Evolutionary conservation across 2,888 invertebrate species (phyloP), one percentile per base, ranked within the genome.

Genomic region (Stegophylla sp.): DNA sequence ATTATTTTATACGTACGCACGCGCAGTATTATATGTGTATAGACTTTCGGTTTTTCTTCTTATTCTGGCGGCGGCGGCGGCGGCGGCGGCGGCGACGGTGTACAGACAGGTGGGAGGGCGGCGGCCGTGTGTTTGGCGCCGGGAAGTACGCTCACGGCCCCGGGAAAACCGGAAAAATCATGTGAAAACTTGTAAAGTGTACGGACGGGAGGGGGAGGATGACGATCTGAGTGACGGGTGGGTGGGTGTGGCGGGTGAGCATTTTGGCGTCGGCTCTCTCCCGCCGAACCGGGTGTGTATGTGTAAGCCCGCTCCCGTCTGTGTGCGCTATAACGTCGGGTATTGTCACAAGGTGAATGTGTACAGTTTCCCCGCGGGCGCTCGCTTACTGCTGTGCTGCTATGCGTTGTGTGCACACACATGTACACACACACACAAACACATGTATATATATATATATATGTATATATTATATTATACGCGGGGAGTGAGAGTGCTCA

Each of bases 121-220:
- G 28, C 61, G 51, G 77, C 67, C 69, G 77, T 77, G 77, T 59
- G 43, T 61, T 79, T 79, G 79, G 79, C 79, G 79, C 79, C 79
- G 79, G 79, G 79, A 79, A 79, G 79, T 79, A 17, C 79, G 77
- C 56, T 56, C 43, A 64, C 53, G 53, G 66, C 26, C 72, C 64
- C 67, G 67, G 77, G 67, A 77, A 77, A 59, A 79, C 79, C 79
- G 79, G 79, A 79, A 79, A 79, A 79, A 79, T 79, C 79, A 79
- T 79, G 79, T 71, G 79, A 79, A 79, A 79, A 79, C 79, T 79
- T 79, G 79, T 79, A 71, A 79, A 79, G 63, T 63, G 71, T 53
- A 34, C 48, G 23, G 20, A 63, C 10, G 77, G 23, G 12, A 13
- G 7, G 20, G 66, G 23, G 20, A 1, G 20, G 3, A n/a, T n/a